These are phyloP conservation scores for Cichladusa arquata DNA, from an alignment of 2,113 vertebrate genomes.

Conservation along the genomic window DNA sequence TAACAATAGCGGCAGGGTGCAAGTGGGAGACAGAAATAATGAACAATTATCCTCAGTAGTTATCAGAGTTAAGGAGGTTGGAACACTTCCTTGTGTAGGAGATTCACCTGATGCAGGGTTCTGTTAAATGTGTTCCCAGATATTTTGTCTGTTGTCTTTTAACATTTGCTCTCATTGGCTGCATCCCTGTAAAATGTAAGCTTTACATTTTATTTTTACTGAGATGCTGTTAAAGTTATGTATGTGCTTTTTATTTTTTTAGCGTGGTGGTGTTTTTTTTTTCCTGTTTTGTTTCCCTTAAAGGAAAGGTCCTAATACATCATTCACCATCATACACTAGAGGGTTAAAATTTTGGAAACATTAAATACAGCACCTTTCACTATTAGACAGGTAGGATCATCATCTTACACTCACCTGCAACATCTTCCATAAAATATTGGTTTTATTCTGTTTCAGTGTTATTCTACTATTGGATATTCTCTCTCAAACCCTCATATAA, in stretches of 20 bases:
- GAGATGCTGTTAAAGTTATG: background rate
- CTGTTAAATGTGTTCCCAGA: background rate
- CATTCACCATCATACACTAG: background rate
- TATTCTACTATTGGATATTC: background rate
- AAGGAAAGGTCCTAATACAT: background rate
- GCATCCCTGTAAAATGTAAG: background rate
- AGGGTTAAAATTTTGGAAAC: background rate
- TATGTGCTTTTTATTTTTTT: background rate
- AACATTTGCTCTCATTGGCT: background rate
- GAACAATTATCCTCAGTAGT: background rate
- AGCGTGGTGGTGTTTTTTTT: accelerated
- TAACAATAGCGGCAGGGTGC: background rate
- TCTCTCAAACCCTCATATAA: background rate
- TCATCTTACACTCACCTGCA: background rate
- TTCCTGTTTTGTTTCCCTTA: background rate
- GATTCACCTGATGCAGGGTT: background rate
- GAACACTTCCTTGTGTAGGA: background rate
- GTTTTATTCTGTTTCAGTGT: background rate
- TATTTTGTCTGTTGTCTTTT: background rate
- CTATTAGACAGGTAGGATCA: background rate
- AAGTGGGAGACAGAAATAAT: background rate
- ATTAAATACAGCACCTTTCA: background rate
- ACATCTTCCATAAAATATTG: background rate
- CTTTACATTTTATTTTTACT: background rate
- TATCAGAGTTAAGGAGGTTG: background rate